Evolutionary conservation across 2,888 invertebrate species (phyloP), one percentile per base, ranked within the genome.

Genomic region (Unio pictorum): DNA sequence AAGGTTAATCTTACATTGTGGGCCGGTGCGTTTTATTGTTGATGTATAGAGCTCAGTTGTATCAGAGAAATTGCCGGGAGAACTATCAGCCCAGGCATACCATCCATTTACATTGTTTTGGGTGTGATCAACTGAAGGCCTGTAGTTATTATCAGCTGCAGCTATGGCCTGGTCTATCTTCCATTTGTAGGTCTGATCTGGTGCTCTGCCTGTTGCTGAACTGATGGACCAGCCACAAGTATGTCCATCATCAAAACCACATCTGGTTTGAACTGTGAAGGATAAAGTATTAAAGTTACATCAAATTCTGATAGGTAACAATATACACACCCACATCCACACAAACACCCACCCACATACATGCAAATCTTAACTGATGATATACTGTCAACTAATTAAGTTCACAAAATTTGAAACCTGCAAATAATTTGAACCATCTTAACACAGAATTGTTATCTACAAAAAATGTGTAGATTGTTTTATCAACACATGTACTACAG

Each of bases 41-140:
- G 82, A 75, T 8, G 82, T 78, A 66, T 74, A 75, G 1, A 85
- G 57, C 17, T 74, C 69, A 8, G 85, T 80, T 8, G 71, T 76
- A 64, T 84, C 83, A 34, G 73, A 72, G 68, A 73, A 79, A 7
- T 63, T 34, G 11, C 85, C 86, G 20, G 68, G 71, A 4, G 85
- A 83, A 62, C 83, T 83, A 64, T 85, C 81, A 0, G 84, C 84
- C 71, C 75, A 81, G 0, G 82, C 68, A 64, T 81, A 84, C 70
- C 74, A 83, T n/a, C 85, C 86, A 15, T 45, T 45, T 0, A 45
- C 8, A 11, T 15, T 45, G 45, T 15, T 74, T 72, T 75, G 67
- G 17, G 80, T 76, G 45, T 77, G 73, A 69, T 84, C 84, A 17
- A 54, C 63, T 6, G 28, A 55, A 15, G 84, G 82, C 58, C 78